Evolutionary conservation across 2,888 invertebrate species (phyloP).

Genomic region (Cremastinae sp.): DNA sequence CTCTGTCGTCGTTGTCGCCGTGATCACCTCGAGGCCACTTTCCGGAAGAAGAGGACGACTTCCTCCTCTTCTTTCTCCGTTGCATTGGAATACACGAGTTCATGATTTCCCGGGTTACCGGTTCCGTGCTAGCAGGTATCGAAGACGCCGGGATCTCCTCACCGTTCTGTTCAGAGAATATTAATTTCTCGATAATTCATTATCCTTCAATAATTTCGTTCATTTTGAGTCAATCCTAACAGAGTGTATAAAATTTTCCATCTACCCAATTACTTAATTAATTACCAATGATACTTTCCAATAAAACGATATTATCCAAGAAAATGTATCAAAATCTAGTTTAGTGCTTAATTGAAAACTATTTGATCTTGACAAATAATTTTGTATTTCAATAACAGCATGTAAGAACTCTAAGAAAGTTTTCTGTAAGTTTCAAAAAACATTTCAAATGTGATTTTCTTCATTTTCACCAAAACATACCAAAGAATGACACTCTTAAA

Average conservation of each 20-base stretch:
- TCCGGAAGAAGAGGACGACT: constrained; percentile 75
- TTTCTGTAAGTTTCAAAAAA: neutral
- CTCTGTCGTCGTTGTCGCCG: constrained; percentile 57
- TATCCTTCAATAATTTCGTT: neutral
- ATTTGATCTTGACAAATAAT: too few relatives aligned
- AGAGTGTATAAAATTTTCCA: too few relatives aligned
- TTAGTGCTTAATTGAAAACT: too few relatives aligned
- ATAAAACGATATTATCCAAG: too few relatives aligned
- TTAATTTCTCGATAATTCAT: constrained; percentile 2
- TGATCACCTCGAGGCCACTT: constrained; percentile 72
- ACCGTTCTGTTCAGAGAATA: constrained; percentile 71
- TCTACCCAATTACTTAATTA: too few relatives aligned
- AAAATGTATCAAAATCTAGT: too few relatives aligned
- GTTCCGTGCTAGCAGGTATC: constrained; percentile 78
- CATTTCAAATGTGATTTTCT: neutral
- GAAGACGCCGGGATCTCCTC: constrained; percentile 75
- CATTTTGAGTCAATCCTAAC: neutral
- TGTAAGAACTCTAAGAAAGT: too few relatives aligned
- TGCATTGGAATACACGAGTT: constrained; percentile 82
- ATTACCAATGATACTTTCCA: too few relatives aligned
- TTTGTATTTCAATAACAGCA: too few relatives aligned
- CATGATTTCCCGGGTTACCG: constrained; percentile 78
- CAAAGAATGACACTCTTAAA: constrained; percentile 12
- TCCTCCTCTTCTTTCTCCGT: constrained; percentile 82
- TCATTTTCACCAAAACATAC: constrained; percentile 11